These are phyloP conservation scores for Hydroisotoma schaefferi DNA, from an alignment of 2,888 invertebrate species.

Conservation along the genomic window DNA sequence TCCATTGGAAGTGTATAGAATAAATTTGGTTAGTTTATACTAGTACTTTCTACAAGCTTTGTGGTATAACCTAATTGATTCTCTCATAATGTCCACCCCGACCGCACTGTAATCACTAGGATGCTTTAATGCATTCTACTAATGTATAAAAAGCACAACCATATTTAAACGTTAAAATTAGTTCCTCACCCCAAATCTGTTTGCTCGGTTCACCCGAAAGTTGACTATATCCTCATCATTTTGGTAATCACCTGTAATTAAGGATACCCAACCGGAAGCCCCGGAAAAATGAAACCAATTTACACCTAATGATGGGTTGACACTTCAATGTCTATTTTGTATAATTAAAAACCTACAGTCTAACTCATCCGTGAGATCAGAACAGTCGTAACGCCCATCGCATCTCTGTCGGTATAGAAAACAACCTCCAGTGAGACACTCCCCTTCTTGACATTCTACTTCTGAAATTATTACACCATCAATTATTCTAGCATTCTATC, in stretches of 20 bases:
- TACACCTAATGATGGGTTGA: background rate
- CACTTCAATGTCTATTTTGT: background rate
- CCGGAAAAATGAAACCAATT: background rate
- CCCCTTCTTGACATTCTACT: slow-evolving; percentile 36
- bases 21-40: too few relatives aligned
- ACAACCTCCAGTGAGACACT: slow-evolving; percentile 53
- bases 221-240: slow-evolving; percentile 49
- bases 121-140: too few relatives aligned
- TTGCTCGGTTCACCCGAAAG: slow-evolving; percentile 49
- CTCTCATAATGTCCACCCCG: too few relatives aligned
- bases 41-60: too few relatives aligned
- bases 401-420: slow-evolving; percentile 53
- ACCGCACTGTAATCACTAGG: too few relatives aligned
- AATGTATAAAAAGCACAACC: background rate
- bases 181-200: slow-evolving; percentile 39
- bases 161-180: background rate
- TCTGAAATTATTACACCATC: slow-evolving; percentile 2
- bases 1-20: too few relatives aligned
- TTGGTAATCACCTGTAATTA: slow-evolving; percentile 50
- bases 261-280: too few relatives aligned
- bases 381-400: slow-evolving; percentile 54
- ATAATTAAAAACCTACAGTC: slow-evolving; percentile 50
- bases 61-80: too few relatives aligned
- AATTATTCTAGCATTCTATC: background rate
- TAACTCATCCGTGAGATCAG: slow-evolving; percentile 53